A percentile compares a stretch with the other conserved stretches of the same genome.
phyloP scores from a whole-genome alignment of 2,888 invertebrate genomes.

The Dryobotodes eremita region DNA sequence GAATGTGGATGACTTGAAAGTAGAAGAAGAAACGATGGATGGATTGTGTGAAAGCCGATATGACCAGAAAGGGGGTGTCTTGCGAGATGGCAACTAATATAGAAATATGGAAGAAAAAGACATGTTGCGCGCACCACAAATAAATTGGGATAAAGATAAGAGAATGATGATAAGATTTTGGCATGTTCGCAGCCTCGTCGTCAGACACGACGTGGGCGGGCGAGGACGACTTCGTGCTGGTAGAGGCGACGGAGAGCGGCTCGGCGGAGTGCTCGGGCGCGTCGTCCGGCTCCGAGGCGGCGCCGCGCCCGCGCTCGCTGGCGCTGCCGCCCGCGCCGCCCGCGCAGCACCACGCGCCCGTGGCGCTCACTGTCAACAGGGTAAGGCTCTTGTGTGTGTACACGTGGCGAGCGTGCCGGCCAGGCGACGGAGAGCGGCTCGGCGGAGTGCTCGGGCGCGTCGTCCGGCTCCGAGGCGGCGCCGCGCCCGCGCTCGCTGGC shows the following conservation, averaged over 20 bases:
- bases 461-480: constrained; percentile 84
- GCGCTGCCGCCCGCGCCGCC: constrained; percentile 72
- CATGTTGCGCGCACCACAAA: not conserved
- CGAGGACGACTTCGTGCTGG: constrained; percentile 96
- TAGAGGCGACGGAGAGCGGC: constrained; percentile 93
- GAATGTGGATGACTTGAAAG: not conserved
- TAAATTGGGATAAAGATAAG: not conserved
- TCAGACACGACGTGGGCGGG: constrained; percentile 91
- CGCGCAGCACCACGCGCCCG: constrained; percentile 28
- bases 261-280: constrained; percentile 85
- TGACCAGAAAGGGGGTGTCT: not conserved
- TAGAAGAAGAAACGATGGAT: not conserved
- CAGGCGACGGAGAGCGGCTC: constrained; percentile 92
- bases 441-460: constrained; percentile 83
- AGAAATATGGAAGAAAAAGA: not conserved
- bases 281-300: constrained; percentile 85
- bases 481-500: constrained; percentile 85
- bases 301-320: constrained; percentile 85
- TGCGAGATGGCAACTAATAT: not conserved
- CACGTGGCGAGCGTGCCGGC: constrained; percentile 83
- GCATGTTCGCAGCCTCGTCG: constrained; percentile 80
- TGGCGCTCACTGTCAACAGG: constrained; percentile 37
- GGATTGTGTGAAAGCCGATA: not conserved
- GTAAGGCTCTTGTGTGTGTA: constrained; percentile 53
- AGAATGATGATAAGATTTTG: not conserved